These are phyloP conservation scores for Drosophila flavopinicola DNA, from an alignment of 2,888 invertebrate species.

Conservation along the genomic window DNA sequence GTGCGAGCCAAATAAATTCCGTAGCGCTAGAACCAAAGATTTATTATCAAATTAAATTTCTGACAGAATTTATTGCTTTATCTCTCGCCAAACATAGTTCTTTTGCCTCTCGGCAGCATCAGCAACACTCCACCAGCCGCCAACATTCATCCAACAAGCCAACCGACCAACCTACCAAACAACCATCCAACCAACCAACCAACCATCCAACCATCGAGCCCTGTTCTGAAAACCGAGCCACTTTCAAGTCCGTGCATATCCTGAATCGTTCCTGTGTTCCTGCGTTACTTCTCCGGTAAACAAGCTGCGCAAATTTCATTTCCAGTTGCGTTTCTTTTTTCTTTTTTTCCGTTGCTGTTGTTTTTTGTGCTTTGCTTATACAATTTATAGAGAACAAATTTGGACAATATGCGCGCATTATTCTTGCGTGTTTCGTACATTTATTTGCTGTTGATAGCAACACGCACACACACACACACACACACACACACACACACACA, in stretches of 20 bases:
- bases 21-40: conserved; percentile 85
- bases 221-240: conserved; percentile 39
- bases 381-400: conserved; percentile 82
- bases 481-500: conserved; percentile 1
- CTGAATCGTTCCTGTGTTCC: conserved; percentile 33
- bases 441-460: conserved; percentile 50
- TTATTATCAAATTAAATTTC: conserved; percentile 86
- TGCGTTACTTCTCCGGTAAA: conserved; percentile 44
- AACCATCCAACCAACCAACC: conserved; percentile 30
- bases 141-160: conserved; percentile 40
- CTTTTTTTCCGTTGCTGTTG: conserved; percentile 46
- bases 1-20: conserved; percentile 84
- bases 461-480: conserved; percentile 20
- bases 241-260: conserved; percentile 57
- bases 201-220: conserved; percentile 34
- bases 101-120: conserved; percentile 81
- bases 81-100: conserved; percentile 84
- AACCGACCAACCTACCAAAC: conserved; percentile 21
- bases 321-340: conserved; percentile 35
- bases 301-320: conserved; percentile 66
- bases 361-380: conserved; percentile 64
- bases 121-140: conserved; percentile 50
- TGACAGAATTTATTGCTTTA: conserved; percentile 86
- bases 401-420: conserved; percentile 79
- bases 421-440: conserved; percentile 67